Evolutionary conservation across 2,797 vertebrate species (phyloP).

Genomic region (Valencia hispanica): DNA sequence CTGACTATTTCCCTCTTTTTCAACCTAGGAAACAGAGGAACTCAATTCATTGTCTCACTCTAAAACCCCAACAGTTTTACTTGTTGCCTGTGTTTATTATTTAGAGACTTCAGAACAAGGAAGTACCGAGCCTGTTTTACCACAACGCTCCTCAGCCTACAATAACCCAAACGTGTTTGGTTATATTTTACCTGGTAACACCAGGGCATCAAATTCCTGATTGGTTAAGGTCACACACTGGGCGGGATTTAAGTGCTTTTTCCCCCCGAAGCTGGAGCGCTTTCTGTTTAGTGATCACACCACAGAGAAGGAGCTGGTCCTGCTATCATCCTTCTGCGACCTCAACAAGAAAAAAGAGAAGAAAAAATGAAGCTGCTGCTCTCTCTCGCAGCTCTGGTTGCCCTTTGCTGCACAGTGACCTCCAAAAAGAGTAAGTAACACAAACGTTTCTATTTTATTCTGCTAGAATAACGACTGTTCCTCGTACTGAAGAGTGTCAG

Average conservation of each 20-base stretch:
- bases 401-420: slow-evolving; percentile 3
- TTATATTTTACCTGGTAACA: slow-evolving; percentile 52
- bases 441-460: accelerated
- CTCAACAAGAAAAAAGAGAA: accelerated
- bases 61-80: background rate
- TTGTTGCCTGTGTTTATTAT: background rate
- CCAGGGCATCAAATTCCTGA: background rate
- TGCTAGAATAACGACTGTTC: background rate
- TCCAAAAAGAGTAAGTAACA: slow-evolving; percentile 52
- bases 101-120: background rate
- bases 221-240: slow-evolving; percentile 39
- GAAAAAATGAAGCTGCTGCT: slow-evolving; percentile 16
- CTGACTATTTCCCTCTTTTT: no score
- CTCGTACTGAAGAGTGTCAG: no score
- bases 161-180: slow-evolving; percentile 41
- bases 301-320: accelerated
- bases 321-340: accelerated
- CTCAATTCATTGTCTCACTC: background rate
- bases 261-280: accelerated
- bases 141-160: background rate
- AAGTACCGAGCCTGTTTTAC: background rate
- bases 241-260: background rate
- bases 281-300: slow-evolving; percentile 7
- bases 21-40: background rate
- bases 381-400: accelerated